Evolutionary conservation across 2,797 vertebrate species (phyloP).

Genomic region (Bovichtus variegatus): DNA sequence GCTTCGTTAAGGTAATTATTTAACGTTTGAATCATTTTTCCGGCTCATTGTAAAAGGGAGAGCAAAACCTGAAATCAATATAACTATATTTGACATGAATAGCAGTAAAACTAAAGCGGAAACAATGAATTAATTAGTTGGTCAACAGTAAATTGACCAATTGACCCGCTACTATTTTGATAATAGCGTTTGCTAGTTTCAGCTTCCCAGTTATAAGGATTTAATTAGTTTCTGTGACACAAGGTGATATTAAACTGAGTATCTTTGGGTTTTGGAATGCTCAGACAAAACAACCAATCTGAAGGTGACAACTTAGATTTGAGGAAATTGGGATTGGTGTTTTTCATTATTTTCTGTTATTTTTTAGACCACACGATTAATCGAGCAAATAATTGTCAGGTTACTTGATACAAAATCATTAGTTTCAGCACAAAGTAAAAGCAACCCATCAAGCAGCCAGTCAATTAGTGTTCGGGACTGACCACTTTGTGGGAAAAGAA

Average conservation of each 20-base stretch:
- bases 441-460: background rate
- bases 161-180: background rate
- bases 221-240: background rate
- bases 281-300: background rate
- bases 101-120: background rate
- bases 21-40: too few species aligned
- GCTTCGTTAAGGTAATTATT: background rate
- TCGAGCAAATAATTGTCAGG: background rate
- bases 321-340: background rate
- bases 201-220: background rate
- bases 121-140: background rate
- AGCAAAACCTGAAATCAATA: background rate
- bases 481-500: slow-evolving; percentile 10
- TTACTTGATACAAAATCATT: background rate
- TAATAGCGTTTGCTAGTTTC: background rate
- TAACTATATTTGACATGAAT: background rate
- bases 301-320: background rate
- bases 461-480: slow-evolving; percentile 8
- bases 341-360: background rate
- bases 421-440: background rate
- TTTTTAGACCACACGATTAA: background rate
- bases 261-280: background rate
- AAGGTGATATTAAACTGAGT: background rate
- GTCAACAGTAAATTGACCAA: too few species aligned
- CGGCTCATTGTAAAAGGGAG: background rate